A percentile compares a stretch with the other conserved stretches of the same genome.
Evolutionary conservation across 2,888 invertebrate genomes (phyloP).

Genomic region (Siphonodentalium dalli): DNA sequence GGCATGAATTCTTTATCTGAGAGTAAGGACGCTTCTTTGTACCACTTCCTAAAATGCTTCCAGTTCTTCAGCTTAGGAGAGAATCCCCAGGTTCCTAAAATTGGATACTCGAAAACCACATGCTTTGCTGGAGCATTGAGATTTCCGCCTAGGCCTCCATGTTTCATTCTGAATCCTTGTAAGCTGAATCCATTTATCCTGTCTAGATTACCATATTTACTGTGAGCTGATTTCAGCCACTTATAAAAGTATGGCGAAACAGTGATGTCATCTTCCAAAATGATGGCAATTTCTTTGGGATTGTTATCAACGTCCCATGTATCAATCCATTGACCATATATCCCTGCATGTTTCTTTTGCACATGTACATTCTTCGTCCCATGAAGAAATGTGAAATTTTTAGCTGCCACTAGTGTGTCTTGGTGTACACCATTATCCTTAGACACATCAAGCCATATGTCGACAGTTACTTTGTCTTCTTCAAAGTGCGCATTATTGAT

Average conservation of each 20-base stretch:
- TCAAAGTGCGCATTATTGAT: conserved; percentile 30
- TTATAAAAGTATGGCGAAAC: conserved; percentile 45
- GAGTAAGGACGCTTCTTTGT: conserved; percentile 20
- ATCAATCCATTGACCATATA: conserved; percentile 37
- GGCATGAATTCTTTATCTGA: conserved; percentile 35
- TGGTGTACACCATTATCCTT: conserved; percentile 23
- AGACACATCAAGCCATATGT: conserved; percentile 38
- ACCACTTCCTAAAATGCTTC: conserved; percentile 39
- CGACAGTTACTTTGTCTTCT: conserved; percentile 26
- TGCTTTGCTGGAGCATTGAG: conserved; percentile 29
- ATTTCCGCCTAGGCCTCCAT: conserved; percentile 23
- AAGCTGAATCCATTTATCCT: conserved; percentile 42
- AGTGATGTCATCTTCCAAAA: conserved; percentile 52
- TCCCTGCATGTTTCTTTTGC: conserved; percentile 34
- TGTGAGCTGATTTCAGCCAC: conserved; percentile 45
- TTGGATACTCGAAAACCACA: conserved; percentile 37
- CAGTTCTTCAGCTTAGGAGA: conserved; percentile 40
- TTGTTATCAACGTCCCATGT: conserved; percentile 42
- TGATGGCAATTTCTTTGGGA: conserved; percentile 44
- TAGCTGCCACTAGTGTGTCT: conserved; percentile 11
- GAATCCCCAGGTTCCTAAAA: conserved; percentile 50
- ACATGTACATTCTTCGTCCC: conserved; percentile 23
- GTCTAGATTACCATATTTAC: conserved; percentile 32
- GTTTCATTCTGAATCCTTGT: conserved; percentile 37
- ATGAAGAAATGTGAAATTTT: conserved; percentile 28